Percentiles rank a stretch among this genome's conserved stretches.
phyloP scores from a whole-genome alignment of 2,888 invertebrate genomes.

The Iphiclides podalirius region DNA sequence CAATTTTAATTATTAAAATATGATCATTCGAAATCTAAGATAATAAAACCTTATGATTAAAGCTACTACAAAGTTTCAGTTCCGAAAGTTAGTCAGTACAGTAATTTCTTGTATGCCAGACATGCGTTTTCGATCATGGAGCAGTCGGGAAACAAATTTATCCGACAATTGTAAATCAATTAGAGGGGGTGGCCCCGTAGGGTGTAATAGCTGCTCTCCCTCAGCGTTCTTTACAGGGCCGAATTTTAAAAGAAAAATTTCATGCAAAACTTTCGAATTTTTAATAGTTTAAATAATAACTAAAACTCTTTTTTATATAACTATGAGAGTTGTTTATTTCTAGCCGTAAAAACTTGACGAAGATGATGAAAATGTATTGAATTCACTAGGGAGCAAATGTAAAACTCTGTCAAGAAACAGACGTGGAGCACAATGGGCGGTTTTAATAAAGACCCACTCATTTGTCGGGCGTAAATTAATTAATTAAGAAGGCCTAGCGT shows the following conservation, averaged over 20 bases:
- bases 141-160: conserved; percentile 79
- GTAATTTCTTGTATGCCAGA: conserved; percentile 39
- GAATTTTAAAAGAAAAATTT: conserved; percentile 39
- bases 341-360: no score
- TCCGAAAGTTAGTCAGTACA: no score
- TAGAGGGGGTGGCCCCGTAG: conserved; percentile 74
- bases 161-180: conserved; percentile 81
- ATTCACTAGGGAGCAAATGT: conserved; percentile 1
- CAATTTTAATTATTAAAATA: no score
- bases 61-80: no score
- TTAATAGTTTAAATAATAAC: no score
- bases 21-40: no score
- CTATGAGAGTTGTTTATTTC: no score
- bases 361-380: no score
- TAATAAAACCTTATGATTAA: no score
- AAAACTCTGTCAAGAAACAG: conserved; percentile 11
- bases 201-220: conserved; percentile 68
- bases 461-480: conserved; percentile 43
- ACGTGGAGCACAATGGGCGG: conserved; percentile 14
- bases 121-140: conserved; percentile 67
- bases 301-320: no score
- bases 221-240: conserved; percentile 51
- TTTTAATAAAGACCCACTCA: conserved; percentile 20
- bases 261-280: no score
- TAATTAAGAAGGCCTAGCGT: conserved; percentile 46